These are phyloP conservation scores for Fregetta grallaria DNA, from an alignment of 2,113 vertebrate genomes.

Conservation along the genomic window DNA sequence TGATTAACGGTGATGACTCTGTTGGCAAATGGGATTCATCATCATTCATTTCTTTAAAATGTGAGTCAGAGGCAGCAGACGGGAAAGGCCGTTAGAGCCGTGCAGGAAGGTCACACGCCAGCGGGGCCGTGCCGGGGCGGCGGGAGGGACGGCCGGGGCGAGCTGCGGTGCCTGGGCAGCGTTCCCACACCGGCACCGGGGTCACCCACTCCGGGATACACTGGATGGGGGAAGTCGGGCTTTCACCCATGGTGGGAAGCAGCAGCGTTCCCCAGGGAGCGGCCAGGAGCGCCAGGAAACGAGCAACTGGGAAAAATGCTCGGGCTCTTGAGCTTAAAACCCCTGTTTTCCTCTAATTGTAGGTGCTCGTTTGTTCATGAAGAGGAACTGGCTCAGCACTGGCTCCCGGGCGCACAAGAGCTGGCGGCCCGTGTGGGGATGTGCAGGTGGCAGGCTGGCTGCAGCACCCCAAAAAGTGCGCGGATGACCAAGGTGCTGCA, in stretches of 20 bases:
- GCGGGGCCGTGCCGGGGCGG: accelerated
- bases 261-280: not conserved
- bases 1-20: not conserved
- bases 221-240: accelerated
- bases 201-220: accelerated
- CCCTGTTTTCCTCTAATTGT: not conserved
- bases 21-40: not conserved
- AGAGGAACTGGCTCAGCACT: not conserved
- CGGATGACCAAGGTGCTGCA: no score
- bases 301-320: not conserved
- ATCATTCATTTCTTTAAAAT: not conserved
- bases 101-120: accelerated
- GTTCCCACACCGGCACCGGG: no score
- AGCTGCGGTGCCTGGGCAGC: accelerated
- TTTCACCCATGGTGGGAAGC: not conserved
- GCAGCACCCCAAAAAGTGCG: accelerated
- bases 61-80: conserved; percentile 1
- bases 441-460: not conserved
- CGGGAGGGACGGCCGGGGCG: not conserved
- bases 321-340: not conserved
- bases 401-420: accelerated
- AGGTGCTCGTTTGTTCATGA: accelerated
- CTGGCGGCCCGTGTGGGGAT: accelerated
- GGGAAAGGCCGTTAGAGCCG: not conserved
- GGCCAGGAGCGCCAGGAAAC: not conserved